These are phyloP conservation scores for Chrysomela aeneicollis DNA, from an alignment of 2,888 invertebrate species.

Conservation along the genomic window DNA sequence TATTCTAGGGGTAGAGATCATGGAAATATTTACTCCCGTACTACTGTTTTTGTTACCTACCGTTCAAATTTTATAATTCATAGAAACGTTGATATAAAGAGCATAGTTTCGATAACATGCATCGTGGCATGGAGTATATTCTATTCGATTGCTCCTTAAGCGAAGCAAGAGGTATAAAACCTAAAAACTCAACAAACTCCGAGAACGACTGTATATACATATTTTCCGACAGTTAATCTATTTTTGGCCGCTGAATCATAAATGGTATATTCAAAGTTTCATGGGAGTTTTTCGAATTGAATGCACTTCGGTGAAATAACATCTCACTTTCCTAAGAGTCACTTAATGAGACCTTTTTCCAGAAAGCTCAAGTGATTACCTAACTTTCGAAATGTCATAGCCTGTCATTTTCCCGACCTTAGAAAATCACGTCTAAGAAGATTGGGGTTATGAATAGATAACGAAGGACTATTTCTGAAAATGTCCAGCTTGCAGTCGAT, in stretches of 20 bases:
- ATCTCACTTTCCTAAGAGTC: constrained; percentile 44
- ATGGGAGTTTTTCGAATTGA: constrained; percentile 47
- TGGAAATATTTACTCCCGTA: too few relatives aligned
- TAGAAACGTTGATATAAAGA: too few relatives aligned
- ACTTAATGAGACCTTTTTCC: constrained; percentile 41
- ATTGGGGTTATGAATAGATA: constrained; percentile 14
- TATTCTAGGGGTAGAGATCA: too few relatives aligned
- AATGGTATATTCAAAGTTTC: constrained; percentile 47
- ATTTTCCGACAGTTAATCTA: constrained; percentile 37
- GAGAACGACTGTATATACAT: too few relatives aligned
- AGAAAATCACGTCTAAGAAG: constrained; percentile 14
- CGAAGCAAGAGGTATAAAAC: too few relatives aligned
- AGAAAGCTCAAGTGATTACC: constrained; percentile 32
- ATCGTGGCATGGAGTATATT: too few relatives aligned
- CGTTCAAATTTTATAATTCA: too few relatives aligned
- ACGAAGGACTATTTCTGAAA: constrained; percentile 7
- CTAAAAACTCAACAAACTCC: too few relatives aligned
- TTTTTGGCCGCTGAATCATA: constrained; percentile 42
- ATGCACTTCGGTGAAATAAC: constrained; percentile 45
- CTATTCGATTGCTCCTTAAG: too few relatives aligned
- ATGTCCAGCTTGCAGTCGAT: constrained; percentile 4
- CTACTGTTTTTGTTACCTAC: too few relatives aligned
- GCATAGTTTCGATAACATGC: too few relatives aligned
- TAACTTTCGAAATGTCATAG: constrained; percentile 31
- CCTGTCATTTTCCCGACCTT: constrained; percentile 20